phyloP scores from a whole-genome alignment of 2,797 vertebrate species.

The Vireo griseus region DNA sequence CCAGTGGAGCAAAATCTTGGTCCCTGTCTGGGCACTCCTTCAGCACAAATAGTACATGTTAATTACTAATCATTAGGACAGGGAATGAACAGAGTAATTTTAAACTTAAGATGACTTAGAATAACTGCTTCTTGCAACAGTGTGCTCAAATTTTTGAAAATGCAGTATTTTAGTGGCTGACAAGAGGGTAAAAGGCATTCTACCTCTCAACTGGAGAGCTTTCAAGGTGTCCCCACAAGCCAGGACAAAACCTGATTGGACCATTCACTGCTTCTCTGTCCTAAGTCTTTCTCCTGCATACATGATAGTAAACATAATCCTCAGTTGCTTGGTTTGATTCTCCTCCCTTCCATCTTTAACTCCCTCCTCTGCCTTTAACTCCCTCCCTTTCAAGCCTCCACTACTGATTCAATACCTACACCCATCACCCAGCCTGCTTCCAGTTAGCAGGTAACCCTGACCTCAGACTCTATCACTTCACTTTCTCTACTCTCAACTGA shows the following conservation, averaged over 20 bases:
- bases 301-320: not conserved
- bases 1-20: not conserved
- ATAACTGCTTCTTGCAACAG: not conserved
- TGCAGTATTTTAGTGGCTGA: not conserved
- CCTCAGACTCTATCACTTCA: not conserved
- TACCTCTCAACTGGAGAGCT: not conserved
- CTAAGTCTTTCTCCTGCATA: not conserved
- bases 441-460: not conserved
- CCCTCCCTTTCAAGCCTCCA: not conserved
- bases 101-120: not conserved
- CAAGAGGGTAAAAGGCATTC: not conserved
- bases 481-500: not conserved
- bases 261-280: not conserved
- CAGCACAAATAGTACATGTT: not conserved
- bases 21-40: not conserved
- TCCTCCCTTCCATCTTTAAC: not conserved
- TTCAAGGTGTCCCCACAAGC: not conserved
- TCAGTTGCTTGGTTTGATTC: not conserved
- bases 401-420: not conserved
- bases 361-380: not conserved
- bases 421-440: not conserved
- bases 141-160: not conserved
- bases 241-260: not conserved
- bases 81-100: not conserved
- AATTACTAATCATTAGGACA: not conserved